Base-by-base conservation (phyloP, 2,888 invertebrate species). In the Dicyrtomina minuta region DNA sequence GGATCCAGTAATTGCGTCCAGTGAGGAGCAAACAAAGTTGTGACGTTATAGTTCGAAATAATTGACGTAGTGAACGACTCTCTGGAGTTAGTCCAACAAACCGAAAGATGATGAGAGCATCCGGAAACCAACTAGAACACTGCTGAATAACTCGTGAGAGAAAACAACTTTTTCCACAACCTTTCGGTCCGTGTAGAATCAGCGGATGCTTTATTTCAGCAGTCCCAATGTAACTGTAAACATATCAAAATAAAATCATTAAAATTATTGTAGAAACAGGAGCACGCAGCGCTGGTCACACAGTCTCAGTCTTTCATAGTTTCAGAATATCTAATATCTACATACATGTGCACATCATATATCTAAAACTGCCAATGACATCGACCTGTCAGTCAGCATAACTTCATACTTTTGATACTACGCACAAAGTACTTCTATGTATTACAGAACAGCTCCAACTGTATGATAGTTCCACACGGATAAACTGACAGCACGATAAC, bases 121-220 rank as follows among this genome's bases (percentile, higher is more conserved):
- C 80, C 2, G 80, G 80, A 64, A 79, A 77, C 82, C 82, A 82
- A 43, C 76, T 74, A 43, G 89, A 87, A 80, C 89, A 88, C 80
- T 90, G 90, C 80, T 89, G 88, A 71, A 89, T 88, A 12, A 90
- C 87, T 73, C 90, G 86, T 0, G 93, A 90, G 44, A 91, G 85
- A 6, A 92, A 83, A 0, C 90, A 90, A 3, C 91, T 91, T 82
- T 93, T 93, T 0, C 93, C 93, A 81, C 90, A 89, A 13, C 93
- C 93, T n/a, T 88, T 86, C 27, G 88, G 87, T 0, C 92, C 93
- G 72, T 89, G 88, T 69, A 93, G 82, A 15, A 92, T 87, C 70
- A 93, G 82, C 0, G 92, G 91, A 22, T 72, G 85, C 82, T 33
- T 82, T 76, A 85, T 85, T 72, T 86, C 86, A 13, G 41, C 6